A percentile compares a stretch with the other conserved stretches of the same genome.
These are phyloP conservation scores for Zaprionus nigranus DNA, from an alignment of 1,140 invertebrate genomes.

Conservation along the genomic window DNA sequence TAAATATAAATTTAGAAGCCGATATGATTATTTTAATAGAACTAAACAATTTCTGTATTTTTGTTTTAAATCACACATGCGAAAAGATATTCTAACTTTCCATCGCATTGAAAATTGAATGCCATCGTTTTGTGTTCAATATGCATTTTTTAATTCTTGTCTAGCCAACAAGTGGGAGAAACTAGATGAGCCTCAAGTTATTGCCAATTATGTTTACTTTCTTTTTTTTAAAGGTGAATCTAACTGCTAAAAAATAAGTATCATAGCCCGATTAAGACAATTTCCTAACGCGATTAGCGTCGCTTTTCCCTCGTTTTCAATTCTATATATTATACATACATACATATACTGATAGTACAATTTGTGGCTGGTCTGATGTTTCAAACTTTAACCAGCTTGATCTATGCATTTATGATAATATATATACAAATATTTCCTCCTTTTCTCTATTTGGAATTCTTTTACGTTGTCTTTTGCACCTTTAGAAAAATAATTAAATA, in stretches of 20 bases:
- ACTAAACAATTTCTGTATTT: too few relatives aligned
- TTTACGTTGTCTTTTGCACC: not conserved
- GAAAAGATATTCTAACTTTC: not conserved
- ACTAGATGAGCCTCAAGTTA: not conserved
- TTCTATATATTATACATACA: conserved; percentile 14
- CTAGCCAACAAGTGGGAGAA: not conserved
- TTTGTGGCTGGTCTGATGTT: conserved; percentile 13
- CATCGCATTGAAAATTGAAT: not conserved
- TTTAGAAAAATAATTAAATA: conserved; percentile 35
- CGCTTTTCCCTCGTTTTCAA: conserved; percentile 14
- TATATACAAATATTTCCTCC: conserved; percentile 14
- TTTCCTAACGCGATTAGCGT: conserved; percentile 20
- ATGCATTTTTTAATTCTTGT: conserved; percentile 13
- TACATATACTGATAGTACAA: conserved; percentile 15
- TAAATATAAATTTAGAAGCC: not conserved
- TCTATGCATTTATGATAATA: conserved; percentile 20
- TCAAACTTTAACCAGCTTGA: not conserved
- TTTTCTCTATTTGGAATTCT: not conserved
- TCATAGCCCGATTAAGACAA: conserved; percentile 6
- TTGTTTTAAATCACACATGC: not conserved
- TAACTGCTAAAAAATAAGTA: conserved; percentile 20
- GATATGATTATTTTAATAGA: too few relatives aligned
- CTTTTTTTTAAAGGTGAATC: not conserved
- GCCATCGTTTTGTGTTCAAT: conserved; percentile 17
- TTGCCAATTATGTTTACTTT: conserved; percentile 8